Conservation (phyloP, 2,888 invertebrate species). For the Acheta domesticus region DNA sequence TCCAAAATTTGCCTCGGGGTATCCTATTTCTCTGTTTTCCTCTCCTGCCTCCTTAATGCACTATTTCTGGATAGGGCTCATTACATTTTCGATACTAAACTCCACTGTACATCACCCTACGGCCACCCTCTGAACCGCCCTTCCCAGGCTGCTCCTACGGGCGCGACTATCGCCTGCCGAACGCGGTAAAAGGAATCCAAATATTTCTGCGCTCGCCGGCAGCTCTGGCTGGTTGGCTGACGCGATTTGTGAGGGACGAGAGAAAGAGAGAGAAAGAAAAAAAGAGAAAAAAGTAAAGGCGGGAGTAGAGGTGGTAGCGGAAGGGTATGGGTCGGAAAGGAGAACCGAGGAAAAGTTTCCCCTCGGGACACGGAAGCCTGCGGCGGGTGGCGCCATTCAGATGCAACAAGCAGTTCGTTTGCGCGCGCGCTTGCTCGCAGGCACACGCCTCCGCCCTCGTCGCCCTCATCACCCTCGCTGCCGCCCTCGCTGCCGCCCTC, state of each 20-base stretch:
- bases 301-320: too few relatives aligned
- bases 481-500: too few relatives aligned
- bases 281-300: too few relatives aligned
- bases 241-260: too few relatives aligned
- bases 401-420: slow-evolving; percentile 18
- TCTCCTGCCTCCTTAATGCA: background rate
- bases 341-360: background rate
- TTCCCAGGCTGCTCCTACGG: background rate
- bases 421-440: background rate
- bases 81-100: background rate
- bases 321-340: background rate
- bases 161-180: background rate
- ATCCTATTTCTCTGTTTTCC: background rate
- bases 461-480: too few relatives aligned
- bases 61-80: background rate
- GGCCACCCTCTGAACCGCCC: background rate
- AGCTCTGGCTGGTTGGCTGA: too few relatives aligned
- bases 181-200: background rate
- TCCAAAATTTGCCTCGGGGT: background rate
- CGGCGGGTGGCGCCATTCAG: background rate
- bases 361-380: background rate
- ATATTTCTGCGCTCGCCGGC: background rate
- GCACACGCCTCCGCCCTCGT: background rate
- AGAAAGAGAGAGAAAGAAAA: too few relatives aligned
- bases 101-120: background rate